Evolutionary conservation across 1,140 invertebrate species (phyloP).

Genomic region (Zaprionus vittiger): DNA sequence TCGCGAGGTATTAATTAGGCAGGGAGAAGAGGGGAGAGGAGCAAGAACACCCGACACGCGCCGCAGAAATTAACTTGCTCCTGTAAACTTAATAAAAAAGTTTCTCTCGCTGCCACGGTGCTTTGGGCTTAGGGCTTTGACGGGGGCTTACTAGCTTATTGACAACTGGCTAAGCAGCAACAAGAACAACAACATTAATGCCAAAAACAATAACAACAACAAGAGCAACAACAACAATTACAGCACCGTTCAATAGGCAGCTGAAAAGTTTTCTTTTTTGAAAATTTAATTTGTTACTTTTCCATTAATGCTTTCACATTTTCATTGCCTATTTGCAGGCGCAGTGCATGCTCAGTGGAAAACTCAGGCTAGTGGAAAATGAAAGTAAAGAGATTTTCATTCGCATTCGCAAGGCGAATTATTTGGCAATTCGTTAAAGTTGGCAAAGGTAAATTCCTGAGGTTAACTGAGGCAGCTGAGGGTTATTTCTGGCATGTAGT

Average conservation of each 20-base stretch:
- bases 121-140: neutral
- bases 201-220: neutral
- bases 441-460: neutral
- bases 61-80: conserved; percentile 65
- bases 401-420: neutral
- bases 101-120: conserved; percentile 41
- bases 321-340: conserved; percentile 30
- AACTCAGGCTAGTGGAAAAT: conserved; percentile 50
- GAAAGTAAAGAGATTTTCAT: conserved; percentile 35
- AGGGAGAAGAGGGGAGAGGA: neutral
- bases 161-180: conserved; percentile 4
- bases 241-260: neutral
- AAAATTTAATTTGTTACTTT: conserved; percentile 54
- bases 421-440: conserved; percentile 2
- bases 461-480: neutral
- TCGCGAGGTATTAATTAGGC: conserved; percentile 70
- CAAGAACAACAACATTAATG: neutral
- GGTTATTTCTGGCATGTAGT: neutral
- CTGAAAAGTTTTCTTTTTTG: conserved; percentile 47
- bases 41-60: conserved; percentile 30
- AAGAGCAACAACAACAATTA: neutral
- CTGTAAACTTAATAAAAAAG: conserved; percentile 78
- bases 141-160: neutral
- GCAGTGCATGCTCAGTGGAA: conserved; percentile 37
- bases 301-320: conserved; percentile 34